Evolutionary conservation across 2,888 invertebrate species (phyloP), one percentile per base, ranked within the genome.

Genomic region (Microdon myrmicae): DNA sequence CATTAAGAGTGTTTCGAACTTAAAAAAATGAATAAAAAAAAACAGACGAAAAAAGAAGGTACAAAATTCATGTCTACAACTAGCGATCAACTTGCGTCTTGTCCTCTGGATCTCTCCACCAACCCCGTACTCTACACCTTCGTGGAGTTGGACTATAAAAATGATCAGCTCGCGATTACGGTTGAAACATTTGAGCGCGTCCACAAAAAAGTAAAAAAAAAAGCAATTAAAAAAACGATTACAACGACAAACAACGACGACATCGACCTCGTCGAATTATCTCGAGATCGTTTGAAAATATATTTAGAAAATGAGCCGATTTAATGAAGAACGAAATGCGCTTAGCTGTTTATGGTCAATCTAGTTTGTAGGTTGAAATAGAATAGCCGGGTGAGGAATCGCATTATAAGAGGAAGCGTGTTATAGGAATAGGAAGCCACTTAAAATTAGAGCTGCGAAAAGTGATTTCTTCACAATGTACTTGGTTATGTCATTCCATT

Each of bases 181-280:
- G 64, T 51, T 51, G 51, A 51, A n/a, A 47, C 41, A 53, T 47
- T 35, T 47, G 28, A 58, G 53, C 43, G 58, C 64, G 64, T 58
- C 64, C 32, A 53, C 47, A 58, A 51, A 44, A 39, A 26, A 38
- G 43, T 43, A 19, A n/a, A n/a, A n/a, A 51, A 41, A 17, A 37
- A 51, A 48, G 38, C 38, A 20, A 8, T 14, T 10, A 23, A 5
- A 14, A 23, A n/a, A 4, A 19, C 35, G 7, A 34, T 10, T 12
- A 20, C 20, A 16, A 28, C 34, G 3, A 34, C 26, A 35, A 47
- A 54, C 41, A 53, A 38, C 58, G 19, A 54, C 64, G 45, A 64
- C 61, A 64, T 53, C 64, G 58, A 64, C 64, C 47, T 58, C 53
- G 58, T 64, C 58, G 64, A 64, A 64, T 58, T 64, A 64, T 64